phyloP scores from a whole-genome alignment of 92 coral and sea anemone species.

The Zoanthus gigantus region DNA sequence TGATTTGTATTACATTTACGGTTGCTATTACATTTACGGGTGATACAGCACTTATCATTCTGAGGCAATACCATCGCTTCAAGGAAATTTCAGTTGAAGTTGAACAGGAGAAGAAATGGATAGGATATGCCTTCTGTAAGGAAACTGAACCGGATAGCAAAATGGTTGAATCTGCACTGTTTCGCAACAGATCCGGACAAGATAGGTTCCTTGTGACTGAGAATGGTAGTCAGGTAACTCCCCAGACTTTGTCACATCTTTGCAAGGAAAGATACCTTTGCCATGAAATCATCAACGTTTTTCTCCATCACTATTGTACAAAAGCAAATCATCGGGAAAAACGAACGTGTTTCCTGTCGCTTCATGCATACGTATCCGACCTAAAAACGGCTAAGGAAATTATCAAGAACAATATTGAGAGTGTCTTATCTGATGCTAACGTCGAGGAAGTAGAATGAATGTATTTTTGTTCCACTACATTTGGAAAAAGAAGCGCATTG shows the following conservation, averaged over 20 bases:
- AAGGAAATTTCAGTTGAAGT: conserved; percentile 39
- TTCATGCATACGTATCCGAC: conserved; percentile 19
- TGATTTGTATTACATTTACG: too few species aligned
- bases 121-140: conserved; percentile 28
- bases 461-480: conserved; percentile 53
- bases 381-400: conserved; percentile 13
- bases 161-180: conserved; percentile 31
- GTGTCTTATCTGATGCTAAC: conserved; percentile 19
- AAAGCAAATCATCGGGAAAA: conserved; percentile 41
- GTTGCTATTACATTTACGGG: too few species aligned
- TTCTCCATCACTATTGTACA: conserved; percentile 28
- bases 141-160: background rate
- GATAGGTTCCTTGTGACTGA: conserved; percentile 28
- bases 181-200: conserved; percentile 22
- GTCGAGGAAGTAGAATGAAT: conserved; percentile 27
- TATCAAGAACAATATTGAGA: conserved; percentile 17
- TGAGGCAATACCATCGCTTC: conserved; percentile 41
- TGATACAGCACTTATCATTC: conserved; percentile 15
- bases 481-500: conserved; percentile 54
- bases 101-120: conserved; percentile 50
- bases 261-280: conserved; percentile 52
- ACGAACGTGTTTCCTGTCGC: conserved; percentile 25
- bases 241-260: conserved; percentile 49
- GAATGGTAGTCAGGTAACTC: conserved; percentile 33
- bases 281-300: conserved; percentile 48